A percentile compares a stretch with the other conserved stretches of the same genome.
phyloP scores from a whole-genome alignment of 2,888 invertebrate species.

The Alsophila aescularia region DNA sequence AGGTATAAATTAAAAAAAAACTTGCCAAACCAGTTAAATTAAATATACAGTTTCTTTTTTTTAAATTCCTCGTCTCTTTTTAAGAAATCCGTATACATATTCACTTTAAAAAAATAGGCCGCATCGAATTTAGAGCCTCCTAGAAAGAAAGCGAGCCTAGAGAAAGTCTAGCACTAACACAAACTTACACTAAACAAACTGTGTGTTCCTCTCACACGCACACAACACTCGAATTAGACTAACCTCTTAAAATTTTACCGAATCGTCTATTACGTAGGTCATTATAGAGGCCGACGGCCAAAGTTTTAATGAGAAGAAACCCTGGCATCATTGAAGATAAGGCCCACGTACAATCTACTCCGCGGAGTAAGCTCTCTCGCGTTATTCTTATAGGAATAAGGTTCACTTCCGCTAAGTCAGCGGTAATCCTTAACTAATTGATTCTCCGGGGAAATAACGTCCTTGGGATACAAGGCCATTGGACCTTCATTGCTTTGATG shows the following conservation, averaged over 20 bases:
- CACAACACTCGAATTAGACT: conserved; percentile 55
- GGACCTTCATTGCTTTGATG: conserved; percentile 30
- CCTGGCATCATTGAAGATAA: conserved; percentile 49
- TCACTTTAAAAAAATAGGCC: too few relatives aligned
- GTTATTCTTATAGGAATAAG: conserved; percentile 19
- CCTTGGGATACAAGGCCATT: conserved; percentile 39
- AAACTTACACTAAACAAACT: conserved; percentile 6
- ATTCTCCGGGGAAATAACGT: conserved; percentile 58
- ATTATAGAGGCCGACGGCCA: conserved; percentile 59
- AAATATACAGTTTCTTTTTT: too few relatives aligned
- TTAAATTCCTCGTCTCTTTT: too few relatives aligned
- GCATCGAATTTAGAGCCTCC: too few relatives aligned
- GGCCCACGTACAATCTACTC: conserved; percentile 27
- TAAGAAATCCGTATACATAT: too few relatives aligned
- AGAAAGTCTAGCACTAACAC: too few relatives aligned
- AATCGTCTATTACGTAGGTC: conserved; percentile 58
- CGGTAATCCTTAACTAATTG: conserved; percentile 65
- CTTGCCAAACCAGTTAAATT: too few relatives aligned
- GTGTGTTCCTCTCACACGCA: conserved; percentile 33
- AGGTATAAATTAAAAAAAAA: too few relatives aligned
- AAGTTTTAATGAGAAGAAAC: conserved; percentile 72
- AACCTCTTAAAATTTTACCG: conserved; percentile 49
- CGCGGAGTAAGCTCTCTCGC: conserved; percentile 15
- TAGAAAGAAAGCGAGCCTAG: too few relatives aligned
- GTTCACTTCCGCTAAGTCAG: conserved; percentile 30